Evolutionary conservation across 2,797 vertebrate species (phyloP).

Genomic region (Acridotheres tristis): DNA sequence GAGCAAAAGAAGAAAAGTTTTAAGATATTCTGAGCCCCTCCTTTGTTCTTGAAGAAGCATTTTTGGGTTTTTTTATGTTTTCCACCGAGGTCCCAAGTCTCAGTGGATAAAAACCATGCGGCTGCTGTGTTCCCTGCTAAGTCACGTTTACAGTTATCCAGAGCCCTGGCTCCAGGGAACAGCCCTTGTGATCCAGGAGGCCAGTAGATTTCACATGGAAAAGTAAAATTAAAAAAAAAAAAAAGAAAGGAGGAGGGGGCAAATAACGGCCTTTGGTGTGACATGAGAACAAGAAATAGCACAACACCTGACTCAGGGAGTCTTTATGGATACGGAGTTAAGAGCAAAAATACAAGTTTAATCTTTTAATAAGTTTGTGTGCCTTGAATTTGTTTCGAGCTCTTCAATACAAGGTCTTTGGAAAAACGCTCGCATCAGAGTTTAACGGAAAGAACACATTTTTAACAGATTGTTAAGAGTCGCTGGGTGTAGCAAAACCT

Average conservation of each 20-base stretch:
- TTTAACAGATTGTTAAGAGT: not conserved
- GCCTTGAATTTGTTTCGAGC: not conserved
- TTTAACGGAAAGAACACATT: not conserved
- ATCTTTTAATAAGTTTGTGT: not conserved
- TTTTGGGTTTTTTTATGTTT: not conserved
- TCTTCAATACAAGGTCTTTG: not conserved
- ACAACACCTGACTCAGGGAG: not conserved
- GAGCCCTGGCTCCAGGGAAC: not conserved
- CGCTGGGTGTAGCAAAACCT: not conserved
- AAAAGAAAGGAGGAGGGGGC: not conserved
- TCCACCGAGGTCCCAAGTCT: not conserved
- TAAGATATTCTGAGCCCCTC: not conserved
- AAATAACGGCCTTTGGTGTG: not conserved
- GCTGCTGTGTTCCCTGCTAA: not conserved
- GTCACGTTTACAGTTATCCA: constrained; percentile 2
- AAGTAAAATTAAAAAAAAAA: not conserved
- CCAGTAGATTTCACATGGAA: not conserved
- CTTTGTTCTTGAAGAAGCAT: not conserved
- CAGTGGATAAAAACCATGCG: not conserved
- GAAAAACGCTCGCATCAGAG: not conserved
- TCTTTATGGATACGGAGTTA: not conserved
- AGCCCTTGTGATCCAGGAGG: not conserved
- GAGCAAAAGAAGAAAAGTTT: not conserved
- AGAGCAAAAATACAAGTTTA: not conserved
- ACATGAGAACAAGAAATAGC: not conserved